Evolutionary conservation across 2,888 invertebrate species (phyloP), one percentile per base, ranked within the genome.

Genomic region (Cepaea hortensis): DNA sequence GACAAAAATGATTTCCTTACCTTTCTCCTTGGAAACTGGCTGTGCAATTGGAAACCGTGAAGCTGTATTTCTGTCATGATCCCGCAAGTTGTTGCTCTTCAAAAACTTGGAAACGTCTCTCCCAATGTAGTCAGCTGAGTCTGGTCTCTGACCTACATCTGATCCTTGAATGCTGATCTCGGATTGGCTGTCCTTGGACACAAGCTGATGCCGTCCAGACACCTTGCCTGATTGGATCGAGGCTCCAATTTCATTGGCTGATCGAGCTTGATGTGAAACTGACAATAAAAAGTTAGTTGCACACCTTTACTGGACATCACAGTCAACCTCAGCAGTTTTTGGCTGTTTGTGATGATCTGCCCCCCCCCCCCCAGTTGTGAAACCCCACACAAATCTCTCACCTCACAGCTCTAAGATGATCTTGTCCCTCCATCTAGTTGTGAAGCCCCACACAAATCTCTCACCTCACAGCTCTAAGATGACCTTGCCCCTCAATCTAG

Each of bases 241-340:
- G 7, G 90, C 90, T 23, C 89, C 88, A 18, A 91, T 91, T 87
- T 90, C 90, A 11, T 92, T 86, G 11, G 93, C 90, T 75, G 91
- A 89, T 18, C 90, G 48, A 15, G 46, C 48, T 23, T 68, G 48
- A 65, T 4, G 15, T 23, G 55, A 7, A 9, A 70, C 50, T 68
- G 85, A 50, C 6, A 55, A 55, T 11, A 55, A 55, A 55, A 55
- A 6, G 35, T 35, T 35, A 35, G 35, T 35, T 35, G 35, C 35
- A 35, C 1, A 35, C 35, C 35, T 35, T 35, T 35, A 35, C 35
- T 35, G 35, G 35, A 35, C 35, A 35, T 35, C 35, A 35, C 35
- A 35, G 35, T 35, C 35, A 35, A 35, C 35, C 35, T 35, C 35
- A 35, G 35, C 35, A 35, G 0, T 35, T 35, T 35, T 35, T 35